Base-by-base conservation (phyloP, 2,888 invertebrate genomes). In the Heliconius aoede region DNA sequence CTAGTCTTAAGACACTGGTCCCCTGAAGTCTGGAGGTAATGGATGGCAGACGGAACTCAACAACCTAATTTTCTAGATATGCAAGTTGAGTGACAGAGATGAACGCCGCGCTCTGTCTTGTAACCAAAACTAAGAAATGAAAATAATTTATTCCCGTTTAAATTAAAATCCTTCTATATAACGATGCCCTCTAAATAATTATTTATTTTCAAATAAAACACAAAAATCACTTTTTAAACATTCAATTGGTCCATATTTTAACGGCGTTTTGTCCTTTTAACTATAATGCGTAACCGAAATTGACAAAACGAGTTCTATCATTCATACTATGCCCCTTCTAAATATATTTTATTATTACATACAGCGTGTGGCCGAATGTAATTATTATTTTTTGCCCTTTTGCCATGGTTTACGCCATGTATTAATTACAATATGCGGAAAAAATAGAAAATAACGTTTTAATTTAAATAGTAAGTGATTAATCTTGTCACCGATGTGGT, bases 321-420 rank as follows among this genome's bases (percentile, higher is more conserved):
- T 26, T 28, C 30, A 55, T n/a, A 28, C 24, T 21, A 51, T 26
- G 71, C 55, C 73, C 58, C 58, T 71, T 36, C 62, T 71, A 71
- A 60, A 77, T 65, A 58, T 73, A 4, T 69, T 69, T 74, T 77
- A 77, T 77, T 77, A 77, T 77, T 74, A 74, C n/a, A 24, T 8
- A 69, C n/a, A 32, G 69, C 51, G 69, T 55, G 69, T 69, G 69
- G 51, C 69, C 15, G 32, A 65, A 36, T 15, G 1, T 5, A 32
- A 24, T 4, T 69, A 24, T 69, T 69, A 51, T 69, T 30, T 28
- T 51, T 69, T 51, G 30, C 68, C n/a, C 68, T 30, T 69, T 51
- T n/a, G n/a, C 15, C 13, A 13, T 30, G n/a, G n/a, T n/a, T n/a
- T n/a, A 55, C 30, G 55, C 7, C n/a, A 30, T 30, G 51, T 51